Evolutionary conservation across 2,888 invertebrate genomes (phyloP), one percentile per base, ranked within the genome.

Genomic region (Bellardia pandia): DNA sequence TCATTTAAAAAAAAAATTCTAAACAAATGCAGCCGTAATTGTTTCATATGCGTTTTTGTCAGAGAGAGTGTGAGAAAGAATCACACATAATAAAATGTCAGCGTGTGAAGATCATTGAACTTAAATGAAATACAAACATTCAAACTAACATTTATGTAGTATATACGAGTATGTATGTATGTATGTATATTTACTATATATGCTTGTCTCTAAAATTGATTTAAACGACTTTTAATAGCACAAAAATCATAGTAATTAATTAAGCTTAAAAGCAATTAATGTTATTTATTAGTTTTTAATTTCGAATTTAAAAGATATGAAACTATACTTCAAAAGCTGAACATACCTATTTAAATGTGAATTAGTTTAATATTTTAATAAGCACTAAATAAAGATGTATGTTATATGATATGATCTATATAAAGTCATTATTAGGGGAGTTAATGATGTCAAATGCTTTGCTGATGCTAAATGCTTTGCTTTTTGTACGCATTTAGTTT

Each of bases 101-200:
- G 45, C 45, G 30, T 71, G 51, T 66, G 37, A 71, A 69, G 86
- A 82, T 82, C 78, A 69, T 56, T 83, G 79, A 86, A 76, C 79
- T 71, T 74, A n/a, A 75, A 76, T 48, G 14, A 56, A 62, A 45
- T 23, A 56, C 42, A 69, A 71, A 66, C 37, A 53, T 40, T 16
- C 8, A 51, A n/a, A 8, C 6, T n/a, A 40, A 66, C 69, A 71
- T 48, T 45, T 68, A 13, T n/a, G 8, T 45, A 13, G 8, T 45
- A 13, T 6, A 37, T 14, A 42, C 16, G 23, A 4, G 4, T 3
- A 66, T 2, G 42, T 53, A 53, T 40, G 16, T 53, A 66, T 45
- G 3, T 58, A 37, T 3, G 13, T n/a, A 8, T 6, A 58, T 16
- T 23, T 23, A 8, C 9, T 30, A n/a, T 0, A 33, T 42, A 16